These are phyloP conservation scores for Molossus alvarezi DNA, from an alignment of 2,797 vertebrate genomes.

Conservation along the genomic window DNA sequence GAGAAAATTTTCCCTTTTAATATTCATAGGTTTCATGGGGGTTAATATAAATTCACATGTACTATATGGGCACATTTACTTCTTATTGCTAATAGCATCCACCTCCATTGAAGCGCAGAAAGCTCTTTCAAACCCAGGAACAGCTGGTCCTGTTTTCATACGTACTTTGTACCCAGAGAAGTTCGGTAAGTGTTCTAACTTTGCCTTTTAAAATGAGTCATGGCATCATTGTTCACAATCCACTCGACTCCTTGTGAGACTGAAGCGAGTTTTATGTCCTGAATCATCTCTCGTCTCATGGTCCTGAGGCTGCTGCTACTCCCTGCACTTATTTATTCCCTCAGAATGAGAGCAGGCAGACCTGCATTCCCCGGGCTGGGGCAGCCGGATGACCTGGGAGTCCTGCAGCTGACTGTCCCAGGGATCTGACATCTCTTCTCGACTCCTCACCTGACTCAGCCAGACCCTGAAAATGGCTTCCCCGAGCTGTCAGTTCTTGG, in stretches of 20 bases:
- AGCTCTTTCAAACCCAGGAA: neutral
- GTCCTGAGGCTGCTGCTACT: constrained; percentile 84
- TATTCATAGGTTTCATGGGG: neutral
- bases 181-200: neutral
- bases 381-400: constrained; percentile 82
- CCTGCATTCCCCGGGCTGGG: constrained; percentile 85
- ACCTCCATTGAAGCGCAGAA: neutral
- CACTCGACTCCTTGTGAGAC: constrained; percentile 36
- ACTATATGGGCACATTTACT: neutral
- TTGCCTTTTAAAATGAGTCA: constrained; percentile 56
- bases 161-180: neutral
- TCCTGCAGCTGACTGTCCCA: constrained; percentile 72
- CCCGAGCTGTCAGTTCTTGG: neutral
- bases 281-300: constrained; percentile 83
- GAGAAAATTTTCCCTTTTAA: constrained; percentile 36
- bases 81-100: neutral
- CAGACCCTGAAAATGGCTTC: constrained; percentile 73
- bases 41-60: too few relatives aligned
- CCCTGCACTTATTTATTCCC: constrained; percentile 53
- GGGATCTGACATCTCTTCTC: constrained; percentile 82
- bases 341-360: constrained; percentile 80
- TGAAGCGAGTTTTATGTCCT: constrained; percentile 23
- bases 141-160: neutral
- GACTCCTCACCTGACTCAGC: constrained; percentile 63
- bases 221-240: constrained; percentile 74